These are phyloP conservation scores for Athalia cordata DNA, from an alignment of 2,888 invertebrate genomes.

Conservation along the genomic window DNA sequence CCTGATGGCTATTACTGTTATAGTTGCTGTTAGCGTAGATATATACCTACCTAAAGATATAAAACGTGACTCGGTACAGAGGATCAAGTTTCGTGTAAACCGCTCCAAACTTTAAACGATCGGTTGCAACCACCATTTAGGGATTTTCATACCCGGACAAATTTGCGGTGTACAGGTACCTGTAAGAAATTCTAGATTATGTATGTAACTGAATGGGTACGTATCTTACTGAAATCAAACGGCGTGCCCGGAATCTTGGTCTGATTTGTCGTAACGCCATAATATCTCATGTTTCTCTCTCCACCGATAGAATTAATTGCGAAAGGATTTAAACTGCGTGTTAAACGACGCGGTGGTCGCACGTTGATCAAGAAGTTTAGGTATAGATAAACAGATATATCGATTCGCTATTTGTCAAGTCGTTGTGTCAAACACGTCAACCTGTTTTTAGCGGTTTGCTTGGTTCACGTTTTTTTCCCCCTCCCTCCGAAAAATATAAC, in stretches of 20 bases:
- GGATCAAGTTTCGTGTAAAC: slow-evolving; percentile 27
- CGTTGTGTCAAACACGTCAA: no score
- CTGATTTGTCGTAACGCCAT: slow-evolving; percentile 68
- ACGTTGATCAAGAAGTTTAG: no score
- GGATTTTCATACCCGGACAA: slow-evolving; percentile 18
- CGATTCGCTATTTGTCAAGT: background rate
- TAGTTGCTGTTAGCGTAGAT: background rate
- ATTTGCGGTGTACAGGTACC: slow-evolving; percentile 15
- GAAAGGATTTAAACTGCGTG: background rate
- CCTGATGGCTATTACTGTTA: no score
- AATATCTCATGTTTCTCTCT: slow-evolving; percentile 51
- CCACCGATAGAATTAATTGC: slow-evolving; percentile 13
- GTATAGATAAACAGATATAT: background rate
- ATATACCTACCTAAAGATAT: background rate
- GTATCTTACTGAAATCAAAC: slow-evolving; percentile 62
- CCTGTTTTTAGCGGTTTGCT: no score
- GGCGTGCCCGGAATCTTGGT: slow-evolving; percentile 69
- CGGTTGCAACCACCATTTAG: slow-evolving; percentile 6
- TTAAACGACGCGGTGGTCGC: no score
- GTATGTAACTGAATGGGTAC: background rate
- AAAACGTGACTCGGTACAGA: background rate
- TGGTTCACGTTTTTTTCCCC: no score
- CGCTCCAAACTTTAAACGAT: slow-evolving; percentile 37
- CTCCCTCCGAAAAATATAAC: no score
- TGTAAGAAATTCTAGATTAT: background rate